Evolutionary conservation across 2,797 vertebrate genomes (phyloP), one percentile per base, ranked within the genome.

Genomic region (Acanthurus lineatus): DNA sequence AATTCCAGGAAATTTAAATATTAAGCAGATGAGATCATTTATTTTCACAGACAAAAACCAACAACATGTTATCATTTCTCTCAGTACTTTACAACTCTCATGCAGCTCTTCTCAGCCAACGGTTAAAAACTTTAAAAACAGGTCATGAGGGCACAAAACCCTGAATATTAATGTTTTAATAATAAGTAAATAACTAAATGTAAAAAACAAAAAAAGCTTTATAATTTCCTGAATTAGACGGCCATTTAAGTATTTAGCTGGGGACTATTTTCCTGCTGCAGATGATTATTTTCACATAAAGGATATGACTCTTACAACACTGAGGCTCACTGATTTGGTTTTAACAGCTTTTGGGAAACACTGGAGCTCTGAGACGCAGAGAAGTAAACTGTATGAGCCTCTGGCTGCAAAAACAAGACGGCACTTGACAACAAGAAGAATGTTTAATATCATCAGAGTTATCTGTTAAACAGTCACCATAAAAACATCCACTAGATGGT

Each of bases 401-500:
- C 44, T 9, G 8, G 10, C 19, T 20, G 15, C 40, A 60, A 3
- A 28, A 20, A 52, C 11, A 56, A 6, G 11, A 12, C 3, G n/a
- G 2, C 2, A 16, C 8, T 2, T 66, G 40, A 32, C 8, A 38
- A 2, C 9, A 35, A 22, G n/a, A 49, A 32, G 16, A 25, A 9
- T 1, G 45, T 8, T 20, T 6, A 44, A 17, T 2, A 59, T 17
- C 19, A 12, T 5, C 22, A 10, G 32, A 9, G 9, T 58, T 42
- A 44, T 32, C 47, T 58, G 10, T 12, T 9, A 10, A 47, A 7
- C 7, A 8, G 1, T 11, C 14, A 22, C 12, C 48, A 49, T 54
- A 40, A 0, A 0, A 22, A 25, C 12, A 0, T 3, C 87, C 93
- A 92, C 88, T 79, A 92, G 93, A 84, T 92, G 91, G 91, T 22